These are phyloP conservation scores for Struthio camelus DNA, from an alignment of 2,113 vertebrate species.

Conservation along the genomic window DNA sequence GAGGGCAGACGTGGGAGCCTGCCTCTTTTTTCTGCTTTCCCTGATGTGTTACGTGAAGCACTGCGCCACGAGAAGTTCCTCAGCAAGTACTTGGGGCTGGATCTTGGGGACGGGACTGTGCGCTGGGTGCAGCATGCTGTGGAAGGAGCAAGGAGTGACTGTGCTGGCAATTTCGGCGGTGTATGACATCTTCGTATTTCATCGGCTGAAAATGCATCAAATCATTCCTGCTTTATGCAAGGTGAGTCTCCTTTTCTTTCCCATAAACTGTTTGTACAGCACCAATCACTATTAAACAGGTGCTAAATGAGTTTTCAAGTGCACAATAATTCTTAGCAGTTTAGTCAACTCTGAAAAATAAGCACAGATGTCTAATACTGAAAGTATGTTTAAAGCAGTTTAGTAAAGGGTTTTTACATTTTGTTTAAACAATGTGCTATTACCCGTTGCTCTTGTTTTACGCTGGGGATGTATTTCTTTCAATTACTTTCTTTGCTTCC, in stretches of 20 bases:
- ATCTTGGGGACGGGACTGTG: constrained; percentile 85
- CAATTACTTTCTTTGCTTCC: neutral
- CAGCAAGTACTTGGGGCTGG: constrained; percentile 79
- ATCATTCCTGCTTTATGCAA: constrained; percentile 85
- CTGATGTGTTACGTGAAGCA: constrained; percentile 91
- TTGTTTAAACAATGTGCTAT: neutral
- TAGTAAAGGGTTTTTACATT: neutral
- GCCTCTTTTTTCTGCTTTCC: constrained; percentile 94
- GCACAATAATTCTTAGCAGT: neutral
- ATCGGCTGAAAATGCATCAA: constrained; percentile 87
- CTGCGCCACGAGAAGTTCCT: constrained; percentile 79
- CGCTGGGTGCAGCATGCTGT: constrained; percentile 94
- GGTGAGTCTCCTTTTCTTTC: constrained; percentile 77
- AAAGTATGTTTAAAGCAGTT: neutral
- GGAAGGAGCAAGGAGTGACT: constrained; percentile 98
- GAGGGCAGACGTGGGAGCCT: constrained; percentile 92
- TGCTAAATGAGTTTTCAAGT: neutral
- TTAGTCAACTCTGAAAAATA: neutral
- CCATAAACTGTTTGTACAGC: neutral
- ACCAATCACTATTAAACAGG: neutral
- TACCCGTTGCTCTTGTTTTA: neutral
- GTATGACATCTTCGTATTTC: constrained; percentile 93
- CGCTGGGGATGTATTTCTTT: neutral
- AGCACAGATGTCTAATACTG: constrained; percentile 6
- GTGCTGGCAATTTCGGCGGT: constrained; percentile 91